Conservation (phyloP, 2,797 vertebrate species). For the Emydoidea blandingii region DNA sequence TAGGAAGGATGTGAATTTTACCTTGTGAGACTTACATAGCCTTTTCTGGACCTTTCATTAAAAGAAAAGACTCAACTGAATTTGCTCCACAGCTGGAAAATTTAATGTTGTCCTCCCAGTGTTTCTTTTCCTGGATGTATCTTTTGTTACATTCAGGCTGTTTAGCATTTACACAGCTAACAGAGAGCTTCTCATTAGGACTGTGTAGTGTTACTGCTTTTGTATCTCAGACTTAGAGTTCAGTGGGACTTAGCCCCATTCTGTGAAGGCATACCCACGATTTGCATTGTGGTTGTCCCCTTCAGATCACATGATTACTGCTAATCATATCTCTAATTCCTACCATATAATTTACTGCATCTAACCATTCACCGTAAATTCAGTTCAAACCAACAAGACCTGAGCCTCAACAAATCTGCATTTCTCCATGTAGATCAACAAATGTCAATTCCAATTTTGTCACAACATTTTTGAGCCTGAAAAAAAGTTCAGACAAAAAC, state of each 20-base stretch:
- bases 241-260: not conserved
- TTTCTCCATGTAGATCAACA: not conserved
- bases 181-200: not conserved
- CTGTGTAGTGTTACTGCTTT: not conserved
- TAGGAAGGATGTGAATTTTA: not conserved
- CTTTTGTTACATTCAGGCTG: not conserved
- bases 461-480: not conserved
- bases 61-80: not conserved
- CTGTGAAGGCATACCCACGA: not conserved
- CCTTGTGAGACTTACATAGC: not conserved
- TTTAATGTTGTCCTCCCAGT: not conserved
- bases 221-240: not conserved
- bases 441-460: not conserved
- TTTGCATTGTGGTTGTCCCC: not conserved
- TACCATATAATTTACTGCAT: not conserved
- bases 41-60: not conserved
- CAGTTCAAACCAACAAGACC: not conserved
- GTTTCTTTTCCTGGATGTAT: not conserved
- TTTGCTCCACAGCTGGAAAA: not conserved
- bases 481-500: constrained; percentile 27
- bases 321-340: not conserved
- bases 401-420: not conserved
- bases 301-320: not conserved
- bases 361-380: not conserved
- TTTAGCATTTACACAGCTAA: not conserved